Evolutionary conservation across 1,140 invertebrate genomes (phyloP).

Genomic region (Scaptomyza hsui): DNA sequence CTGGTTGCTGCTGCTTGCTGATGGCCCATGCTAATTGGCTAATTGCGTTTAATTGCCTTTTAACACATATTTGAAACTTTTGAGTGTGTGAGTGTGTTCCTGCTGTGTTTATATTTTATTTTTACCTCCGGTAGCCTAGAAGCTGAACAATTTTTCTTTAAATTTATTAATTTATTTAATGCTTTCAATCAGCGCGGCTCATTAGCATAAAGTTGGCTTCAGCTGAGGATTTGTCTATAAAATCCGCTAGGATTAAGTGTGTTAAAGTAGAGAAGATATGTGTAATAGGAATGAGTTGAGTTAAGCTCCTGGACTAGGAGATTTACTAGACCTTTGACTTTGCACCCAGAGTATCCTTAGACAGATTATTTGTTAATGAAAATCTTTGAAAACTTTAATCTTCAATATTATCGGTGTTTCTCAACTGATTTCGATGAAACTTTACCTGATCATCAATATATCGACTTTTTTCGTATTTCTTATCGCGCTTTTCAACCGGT

Average conservation of each 20-base stretch:
- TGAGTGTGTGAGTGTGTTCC: not conserved
- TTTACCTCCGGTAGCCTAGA: constrained; percentile 8
- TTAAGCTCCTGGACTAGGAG: no score
- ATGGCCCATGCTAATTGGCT: constrained; percentile 79
- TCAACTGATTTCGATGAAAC: no score
- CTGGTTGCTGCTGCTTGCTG: constrained; percentile 33
- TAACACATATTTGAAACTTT: constrained; percentile 56
- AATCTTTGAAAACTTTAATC: no score
- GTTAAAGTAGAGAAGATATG: not conserved
- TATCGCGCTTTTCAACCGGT: no score
- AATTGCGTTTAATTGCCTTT: constrained; percentile 79
- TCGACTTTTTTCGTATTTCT: no score
- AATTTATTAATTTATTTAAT: constrained; percentile 62
- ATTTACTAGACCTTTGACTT: no score
- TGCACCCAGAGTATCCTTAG: no score
- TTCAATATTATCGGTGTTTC: no score
- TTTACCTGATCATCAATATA: no score
- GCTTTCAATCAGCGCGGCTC: constrained; percentile 33
- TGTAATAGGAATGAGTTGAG: not conserved
- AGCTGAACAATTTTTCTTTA: constrained; percentile 45
- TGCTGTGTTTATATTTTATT: not conserved
- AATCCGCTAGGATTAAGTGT: not conserved
- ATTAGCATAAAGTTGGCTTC: constrained; percentile 40
- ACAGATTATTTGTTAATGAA: no score
- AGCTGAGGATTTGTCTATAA: constrained; percentile 24